A percentile compares a stretch with the other conserved stretches of the same genome.
Conservation (phyloP, 2,113 vertebrate genomes). For the Scomber colias region DNA sequence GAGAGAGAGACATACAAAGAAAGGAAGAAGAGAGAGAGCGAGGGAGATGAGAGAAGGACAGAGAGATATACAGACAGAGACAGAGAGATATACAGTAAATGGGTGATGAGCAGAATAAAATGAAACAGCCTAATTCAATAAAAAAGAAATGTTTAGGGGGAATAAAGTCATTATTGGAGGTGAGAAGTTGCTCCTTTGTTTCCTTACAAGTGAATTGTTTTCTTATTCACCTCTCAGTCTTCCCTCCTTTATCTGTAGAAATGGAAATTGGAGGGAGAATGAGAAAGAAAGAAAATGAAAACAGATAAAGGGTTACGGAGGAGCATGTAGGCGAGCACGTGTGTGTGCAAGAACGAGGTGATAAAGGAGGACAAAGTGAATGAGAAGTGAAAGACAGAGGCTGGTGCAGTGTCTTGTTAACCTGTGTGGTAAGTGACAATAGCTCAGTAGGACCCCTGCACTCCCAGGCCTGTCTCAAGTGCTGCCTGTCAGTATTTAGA, state of each 20-base stretch:
- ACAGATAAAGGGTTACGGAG: slow-evolving; percentile 26
- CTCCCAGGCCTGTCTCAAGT: slow-evolving; percentile 76
- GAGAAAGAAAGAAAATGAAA: slow-evolving; percentile 24
- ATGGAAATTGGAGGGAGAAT: not conserved
- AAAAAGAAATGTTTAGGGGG: slow-evolving; percentile 47
- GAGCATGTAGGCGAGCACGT: slow-evolving; percentile 16
- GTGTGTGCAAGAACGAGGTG: slow-evolving; percentile 13
- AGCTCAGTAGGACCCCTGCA: slow-evolving; percentile 74
- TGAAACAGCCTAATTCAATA: slow-evolving; percentile 54
- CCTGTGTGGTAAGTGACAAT: slow-evolving; percentile 72
- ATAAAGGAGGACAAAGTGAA: slow-evolving; percentile 54
- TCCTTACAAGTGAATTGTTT: slow-evolving; percentile 47
- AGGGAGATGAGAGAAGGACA: slow-evolving; percentile 10
- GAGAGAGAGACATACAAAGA: slow-evolving; percentile 39
- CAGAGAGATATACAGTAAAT: slow-evolving; percentile 35
- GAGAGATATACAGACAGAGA: slow-evolving; percentile 14
- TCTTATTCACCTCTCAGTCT: slow-evolving; percentile 31
- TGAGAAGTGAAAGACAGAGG: slow-evolving; percentile 56
- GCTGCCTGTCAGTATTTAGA: slow-evolving; percentile 76
- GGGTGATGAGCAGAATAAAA: slow-evolving; percentile 60
- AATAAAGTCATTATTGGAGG: slow-evolving; percentile 64
- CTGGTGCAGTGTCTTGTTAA: slow-evolving; percentile 72
- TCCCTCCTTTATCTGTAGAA: slow-evolving; percentile 37
- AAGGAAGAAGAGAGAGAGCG: not conserved
- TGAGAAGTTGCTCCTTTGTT: slow-evolving; percentile 43